Conservation (phyloP, 2,797 vertebrate genomes). For the Bradypodion pumilum region DNA sequence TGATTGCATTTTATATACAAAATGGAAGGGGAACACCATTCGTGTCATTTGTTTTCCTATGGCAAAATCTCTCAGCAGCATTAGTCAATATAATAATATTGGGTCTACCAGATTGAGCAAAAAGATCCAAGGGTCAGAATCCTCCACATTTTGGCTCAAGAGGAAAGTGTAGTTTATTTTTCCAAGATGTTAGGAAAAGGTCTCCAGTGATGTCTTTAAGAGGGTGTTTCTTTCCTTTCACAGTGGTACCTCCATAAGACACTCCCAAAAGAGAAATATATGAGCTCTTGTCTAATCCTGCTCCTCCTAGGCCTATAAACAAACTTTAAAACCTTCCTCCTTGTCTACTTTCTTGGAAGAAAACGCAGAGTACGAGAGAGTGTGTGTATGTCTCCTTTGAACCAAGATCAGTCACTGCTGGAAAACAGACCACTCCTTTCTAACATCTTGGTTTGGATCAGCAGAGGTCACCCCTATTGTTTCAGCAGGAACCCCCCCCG, state of each 20-base stretch:
- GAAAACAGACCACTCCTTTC: conserved; percentile 8
- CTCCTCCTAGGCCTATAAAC: background rate
- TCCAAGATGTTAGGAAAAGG: background rate
- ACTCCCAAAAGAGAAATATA: background rate
- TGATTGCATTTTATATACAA: background rate
- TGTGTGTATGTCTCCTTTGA: background rate
- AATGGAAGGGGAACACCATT: background rate
- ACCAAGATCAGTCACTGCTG: background rate
- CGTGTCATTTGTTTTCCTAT: background rate
- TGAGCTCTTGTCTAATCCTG: background rate
- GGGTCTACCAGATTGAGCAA: background rate
- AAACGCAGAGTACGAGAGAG: background rate
- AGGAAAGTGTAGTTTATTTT: background rate
- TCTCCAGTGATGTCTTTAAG: background rate
- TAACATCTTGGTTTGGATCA: background rate
- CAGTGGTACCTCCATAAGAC: background rate
- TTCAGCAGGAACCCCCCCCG: too few species aligned
- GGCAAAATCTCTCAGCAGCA: background rate
- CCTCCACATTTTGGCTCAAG: background rate
- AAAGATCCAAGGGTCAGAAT: background rate
- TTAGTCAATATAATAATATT: background rate
- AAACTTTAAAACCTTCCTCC: background rate
- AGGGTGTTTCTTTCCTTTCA: background rate
- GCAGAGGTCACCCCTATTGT: background rate
- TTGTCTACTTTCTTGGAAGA: background rate